Evolutionary conservation across 2,113 vertebrate genomes (phyloP).

Genomic region (Oenanthe oenanthe): DNA sequence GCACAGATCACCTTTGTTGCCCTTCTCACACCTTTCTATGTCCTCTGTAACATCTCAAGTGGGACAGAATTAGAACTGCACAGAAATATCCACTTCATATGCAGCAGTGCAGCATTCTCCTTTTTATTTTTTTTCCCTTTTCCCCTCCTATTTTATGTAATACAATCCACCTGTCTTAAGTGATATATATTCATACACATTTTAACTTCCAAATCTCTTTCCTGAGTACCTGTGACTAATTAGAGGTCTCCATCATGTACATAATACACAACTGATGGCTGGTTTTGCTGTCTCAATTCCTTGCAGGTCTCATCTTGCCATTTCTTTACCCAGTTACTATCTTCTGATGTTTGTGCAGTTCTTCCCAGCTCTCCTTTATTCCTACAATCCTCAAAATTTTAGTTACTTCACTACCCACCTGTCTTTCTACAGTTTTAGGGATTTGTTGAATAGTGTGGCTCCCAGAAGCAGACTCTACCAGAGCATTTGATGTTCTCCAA

Average conservation of each 20-base stretch:
- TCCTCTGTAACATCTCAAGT: not conserved
- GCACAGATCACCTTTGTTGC: not conserved
- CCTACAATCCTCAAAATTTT: not conserved
- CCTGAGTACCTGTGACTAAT: not conserved
- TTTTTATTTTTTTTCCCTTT: not conserved
- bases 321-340: not conserved
- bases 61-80: not conserved
- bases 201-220: not conserved
- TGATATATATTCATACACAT: not conserved
- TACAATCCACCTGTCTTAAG: not conserved
- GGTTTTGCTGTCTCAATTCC: not conserved
- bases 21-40: not conserved
- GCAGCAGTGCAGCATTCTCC: not conserved
- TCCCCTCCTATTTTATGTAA: not conserved
- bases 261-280: not conserved
- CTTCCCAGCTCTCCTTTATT: not conserved
- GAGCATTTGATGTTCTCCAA: not conserved
- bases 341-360: not conserved
- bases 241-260: not conserved
- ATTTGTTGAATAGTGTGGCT: not conserved
- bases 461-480: not conserved
- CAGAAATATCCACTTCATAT: fast-evolving
- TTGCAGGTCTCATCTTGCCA: not conserved
- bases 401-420: not conserved
- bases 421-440: not conserved